These are phyloP conservation scores for Esperia sulphurella DNA, from an alignment of 2,888 invertebrate genomes.

Conservation along the genomic window DNA sequence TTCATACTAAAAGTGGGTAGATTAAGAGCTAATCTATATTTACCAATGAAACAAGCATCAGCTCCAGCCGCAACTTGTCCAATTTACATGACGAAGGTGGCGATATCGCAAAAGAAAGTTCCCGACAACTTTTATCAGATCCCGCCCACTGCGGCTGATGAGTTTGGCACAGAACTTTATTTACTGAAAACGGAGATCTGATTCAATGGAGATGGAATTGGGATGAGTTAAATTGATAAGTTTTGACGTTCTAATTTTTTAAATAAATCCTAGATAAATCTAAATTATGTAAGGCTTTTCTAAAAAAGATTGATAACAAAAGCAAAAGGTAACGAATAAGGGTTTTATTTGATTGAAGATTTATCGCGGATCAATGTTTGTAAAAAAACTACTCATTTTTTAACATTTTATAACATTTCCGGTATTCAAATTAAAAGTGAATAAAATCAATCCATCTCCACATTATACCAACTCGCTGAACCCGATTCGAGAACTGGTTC, in stretches of 20 bases:
- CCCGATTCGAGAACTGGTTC: conserved; percentile 48
- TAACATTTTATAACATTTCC: neutral
- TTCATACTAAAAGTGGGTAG: conserved; percentile 47
- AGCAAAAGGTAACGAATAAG: too few species aligned
- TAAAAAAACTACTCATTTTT: too few species aligned
- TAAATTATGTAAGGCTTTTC: too few species aligned
- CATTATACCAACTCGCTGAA: conserved; percentile 24
- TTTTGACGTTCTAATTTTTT: too few species aligned
- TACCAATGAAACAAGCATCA: conserved; percentile 67
- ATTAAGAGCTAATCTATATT: conserved; percentile 68
- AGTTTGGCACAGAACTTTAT: conserved; percentile 72
- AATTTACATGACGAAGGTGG: conserved; percentile 77
- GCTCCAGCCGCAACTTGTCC: conserved; percentile 64
- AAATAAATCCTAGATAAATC: too few species aligned
- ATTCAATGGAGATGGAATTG: conserved; percentile 47
- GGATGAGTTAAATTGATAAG: too few species aligned
- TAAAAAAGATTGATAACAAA: too few species aligned
- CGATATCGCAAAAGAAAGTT: conserved; percentile 76
- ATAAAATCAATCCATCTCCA: conserved; percentile 40
- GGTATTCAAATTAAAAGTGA: neutral
- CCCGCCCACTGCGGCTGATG: conserved; percentile 69
- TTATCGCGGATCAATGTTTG: too few species aligned
- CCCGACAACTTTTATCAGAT: conserved; percentile 72
- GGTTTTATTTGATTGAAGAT: too few species aligned
- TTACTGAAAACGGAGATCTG: conserved; percentile 57